These are phyloP conservation scores for Brenthis hecate DNA, from an alignment of 2,888 invertebrate genomes.

Conservation along the genomic window DNA sequence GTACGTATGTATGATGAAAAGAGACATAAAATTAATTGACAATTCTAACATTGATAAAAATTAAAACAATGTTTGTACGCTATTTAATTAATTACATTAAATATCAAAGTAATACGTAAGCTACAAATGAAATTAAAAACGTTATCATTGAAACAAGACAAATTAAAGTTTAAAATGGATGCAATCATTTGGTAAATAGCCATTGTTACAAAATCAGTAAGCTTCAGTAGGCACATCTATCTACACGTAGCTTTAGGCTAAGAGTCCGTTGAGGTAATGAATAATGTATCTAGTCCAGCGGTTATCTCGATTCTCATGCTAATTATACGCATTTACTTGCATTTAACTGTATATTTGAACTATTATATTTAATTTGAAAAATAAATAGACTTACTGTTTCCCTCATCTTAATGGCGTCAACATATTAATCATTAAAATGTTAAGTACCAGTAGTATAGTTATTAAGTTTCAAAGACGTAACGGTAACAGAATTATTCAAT, in stretches of 20 bases:
- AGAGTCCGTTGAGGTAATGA: conserved; percentile 49
- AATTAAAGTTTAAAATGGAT: no score
- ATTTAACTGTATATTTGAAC: conserved; percentile 34
- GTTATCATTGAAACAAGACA: no score
- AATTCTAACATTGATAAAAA: no score
- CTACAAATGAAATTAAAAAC: no score
- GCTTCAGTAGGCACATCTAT: neutral
- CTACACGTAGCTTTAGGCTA: conserved; percentile 32
- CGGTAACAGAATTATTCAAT: conserved; percentile 19
- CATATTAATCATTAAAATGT: conserved; percentile 16
- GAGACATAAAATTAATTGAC: no score
- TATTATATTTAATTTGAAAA: conserved; percentile 25
- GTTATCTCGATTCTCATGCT: conserved; percentile 60
- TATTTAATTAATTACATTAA: no score
- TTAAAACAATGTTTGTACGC: no score
- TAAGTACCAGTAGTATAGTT: neutral
- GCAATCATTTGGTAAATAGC: no score
- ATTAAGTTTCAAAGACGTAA: conserved; percentile 13
- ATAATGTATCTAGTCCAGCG: conserved; percentile 64
- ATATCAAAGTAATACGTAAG: no score
- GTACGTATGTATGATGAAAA: no score
- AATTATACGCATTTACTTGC: conserved; percentile 50
- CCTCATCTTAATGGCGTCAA: conserved; percentile 10
- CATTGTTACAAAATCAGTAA: conserved; percentile 10
- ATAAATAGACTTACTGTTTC: conserved; percentile 16